A percentile compares a stretch with the other conserved stretches of the same genome.
These are phyloP conservation scores for Apostichopus californicus DNA, from an alignment of 35 echinoderm and acorn worm genomes.

Conservation along the genomic window DNA sequence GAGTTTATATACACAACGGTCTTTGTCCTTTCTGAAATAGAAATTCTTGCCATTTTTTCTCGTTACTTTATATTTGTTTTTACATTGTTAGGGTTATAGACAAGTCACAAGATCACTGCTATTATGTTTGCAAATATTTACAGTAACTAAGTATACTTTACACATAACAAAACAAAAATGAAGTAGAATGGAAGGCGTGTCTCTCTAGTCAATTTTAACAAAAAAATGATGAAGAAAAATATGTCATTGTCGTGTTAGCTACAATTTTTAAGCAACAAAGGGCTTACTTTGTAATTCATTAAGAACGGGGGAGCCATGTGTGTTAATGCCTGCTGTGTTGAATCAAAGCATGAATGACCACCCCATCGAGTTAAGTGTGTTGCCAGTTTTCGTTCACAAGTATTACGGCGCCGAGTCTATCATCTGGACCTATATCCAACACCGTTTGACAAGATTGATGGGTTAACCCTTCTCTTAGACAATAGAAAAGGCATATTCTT, in stretches of 20 bases:
- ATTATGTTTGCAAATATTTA: background rate
- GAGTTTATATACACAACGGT: no score
- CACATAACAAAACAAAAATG: background rate
- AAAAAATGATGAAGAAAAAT: background rate
- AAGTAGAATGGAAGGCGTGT: background rate
- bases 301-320: background rate
- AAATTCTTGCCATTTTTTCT: background rate
- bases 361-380: background rate
- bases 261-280: background rate
- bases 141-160: background rate
- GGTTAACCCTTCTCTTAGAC: background rate
- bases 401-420: background rate
- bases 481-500: background rate
- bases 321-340: background rate
- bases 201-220: background rate
- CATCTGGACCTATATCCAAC: background rate
- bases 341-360: background rate
- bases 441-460: background rate
- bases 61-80: background rate
- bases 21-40: no score
- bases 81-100: background rate
- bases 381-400: background rate
- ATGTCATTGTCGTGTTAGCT: background rate
- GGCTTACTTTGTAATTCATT: background rate
- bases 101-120: background rate